A percentile compares a stretch with the other conserved stretches of the same genome.
phyloP scores from a whole-genome alignment of 2,797 vertebrate species.

The Microctenopoma lineatum region DNA sequence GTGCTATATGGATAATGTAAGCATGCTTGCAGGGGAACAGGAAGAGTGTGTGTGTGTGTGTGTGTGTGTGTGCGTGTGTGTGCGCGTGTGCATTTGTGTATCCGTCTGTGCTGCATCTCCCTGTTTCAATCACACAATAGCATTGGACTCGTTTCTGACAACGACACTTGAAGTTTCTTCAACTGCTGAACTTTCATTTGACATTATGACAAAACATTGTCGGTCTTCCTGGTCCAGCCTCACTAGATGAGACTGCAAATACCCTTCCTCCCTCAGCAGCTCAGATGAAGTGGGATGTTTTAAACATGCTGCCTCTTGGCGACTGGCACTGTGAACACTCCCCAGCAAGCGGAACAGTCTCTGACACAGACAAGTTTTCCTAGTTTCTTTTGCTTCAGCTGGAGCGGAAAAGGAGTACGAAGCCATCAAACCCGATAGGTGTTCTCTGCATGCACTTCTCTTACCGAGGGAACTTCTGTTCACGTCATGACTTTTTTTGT shows the following conservation, averaged over 20 bases:
- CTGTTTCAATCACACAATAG: slow-evolving; percentile 53
- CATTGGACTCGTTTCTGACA: slow-evolving; percentile 30
- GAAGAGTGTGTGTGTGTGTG: slow-evolving; percentile 9
- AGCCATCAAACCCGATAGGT: slow-evolving; percentile 52
- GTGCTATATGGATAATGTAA: slow-evolving; percentile 28
- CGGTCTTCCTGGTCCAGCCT: slow-evolving; percentile 51
- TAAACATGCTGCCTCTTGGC: slow-evolving; percentile 27
- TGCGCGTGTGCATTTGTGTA: slow-evolving; percentile 24
- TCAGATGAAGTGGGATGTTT: slow-evolving; percentile 39
- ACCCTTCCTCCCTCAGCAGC: slow-evolving; percentile 22
- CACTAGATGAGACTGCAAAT: slow-evolving; percentile 22
- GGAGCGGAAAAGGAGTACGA: slow-evolving; percentile 52
- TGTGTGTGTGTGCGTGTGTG: slow-evolving; percentile 20
- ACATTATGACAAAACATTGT: slow-evolving; percentile 25
- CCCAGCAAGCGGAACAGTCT: slow-evolving; percentile 38
- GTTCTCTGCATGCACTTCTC: slow-evolving; percentile 63
- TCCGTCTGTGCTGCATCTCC: slow-evolving; percentile 42
- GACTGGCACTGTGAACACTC: slow-evolving; percentile 62
- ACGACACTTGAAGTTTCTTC: slow-evolving; percentile 28
- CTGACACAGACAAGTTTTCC: slow-evolving; percentile 26
- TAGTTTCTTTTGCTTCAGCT: slow-evolving; percentile 33
- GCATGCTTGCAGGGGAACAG: slow-evolving; percentile 21
- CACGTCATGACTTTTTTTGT: slow-evolving; percentile 9
- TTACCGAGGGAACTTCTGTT: slow-evolving; percentile 33
- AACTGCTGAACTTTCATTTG: slow-evolving; percentile 32